These are phyloP conservation scores for Tetrax tetrax DNA, from an alignment of 2,113 vertebrate genomes.

Conservation along the genomic window DNA sequence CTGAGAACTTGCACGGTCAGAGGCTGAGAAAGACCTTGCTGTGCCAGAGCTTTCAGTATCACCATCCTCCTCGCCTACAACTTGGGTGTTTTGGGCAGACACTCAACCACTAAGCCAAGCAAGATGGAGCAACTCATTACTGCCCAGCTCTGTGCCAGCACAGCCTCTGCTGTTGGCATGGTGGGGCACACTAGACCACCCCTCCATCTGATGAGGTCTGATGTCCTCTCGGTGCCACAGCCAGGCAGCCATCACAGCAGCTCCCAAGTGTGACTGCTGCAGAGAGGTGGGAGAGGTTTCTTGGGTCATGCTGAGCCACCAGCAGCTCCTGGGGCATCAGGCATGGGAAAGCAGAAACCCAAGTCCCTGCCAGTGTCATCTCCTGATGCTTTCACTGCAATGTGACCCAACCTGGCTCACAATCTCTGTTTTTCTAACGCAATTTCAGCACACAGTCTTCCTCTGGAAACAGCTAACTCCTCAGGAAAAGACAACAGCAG, in stretches of 20 bases:
- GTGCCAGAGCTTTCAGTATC: neutral
- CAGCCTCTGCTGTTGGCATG: neutral
- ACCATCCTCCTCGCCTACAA: neutral
- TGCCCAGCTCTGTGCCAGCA: neutral
- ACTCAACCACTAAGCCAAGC: neutral
- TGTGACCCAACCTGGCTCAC: neutral
- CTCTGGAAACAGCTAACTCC: neutral
- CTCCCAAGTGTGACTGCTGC: neutral
- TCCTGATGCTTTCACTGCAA: neutral
- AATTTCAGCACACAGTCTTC: neutral
- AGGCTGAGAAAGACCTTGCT: neutral
- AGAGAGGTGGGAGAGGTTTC: neutral
- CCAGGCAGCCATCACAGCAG: neutral
- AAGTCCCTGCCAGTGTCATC: accelerated
- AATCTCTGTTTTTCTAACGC: accelerated
- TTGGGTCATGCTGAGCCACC: accelerated
- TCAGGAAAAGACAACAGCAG: neutral
- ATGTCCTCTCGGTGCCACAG: neutral
- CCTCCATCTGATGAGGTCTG: neutral
- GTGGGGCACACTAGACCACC: neutral
- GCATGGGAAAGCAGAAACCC: neutral
- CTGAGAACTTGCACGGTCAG: neutral
- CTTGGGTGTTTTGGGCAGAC: neutral
- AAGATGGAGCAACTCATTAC: neutral
- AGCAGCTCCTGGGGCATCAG: neutral